Evolutionary conservation across 1,140 invertebrate species (phyloP).

Genomic region (Acromyrmex echinatior): DNA sequence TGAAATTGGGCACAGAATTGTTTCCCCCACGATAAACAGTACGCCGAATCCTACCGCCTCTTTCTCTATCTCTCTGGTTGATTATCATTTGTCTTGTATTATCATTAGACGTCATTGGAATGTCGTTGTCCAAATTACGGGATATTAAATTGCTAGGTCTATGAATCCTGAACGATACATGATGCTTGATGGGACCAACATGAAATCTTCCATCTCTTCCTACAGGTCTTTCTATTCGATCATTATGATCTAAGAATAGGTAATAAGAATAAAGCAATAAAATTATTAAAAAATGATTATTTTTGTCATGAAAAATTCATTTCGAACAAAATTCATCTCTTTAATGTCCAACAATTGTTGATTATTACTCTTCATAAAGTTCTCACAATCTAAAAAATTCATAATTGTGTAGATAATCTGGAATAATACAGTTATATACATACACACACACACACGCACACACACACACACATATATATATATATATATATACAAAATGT

Average conservation of each 20-base stretch:
- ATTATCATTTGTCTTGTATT: constrained; percentile 73
- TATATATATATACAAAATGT: background rate
- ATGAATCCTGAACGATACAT: constrained; percentile 79
- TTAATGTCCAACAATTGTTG: background rate
- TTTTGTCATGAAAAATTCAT: background rate
- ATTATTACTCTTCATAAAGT: background rate
- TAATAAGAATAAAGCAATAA: background rate
- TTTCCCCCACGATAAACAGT: constrained; percentile 71
- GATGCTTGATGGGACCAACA: constrained; percentile 59
- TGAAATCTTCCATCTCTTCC: constrained; percentile 32
- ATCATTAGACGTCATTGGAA: constrained; percentile 76
- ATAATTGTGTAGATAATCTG: background rate
- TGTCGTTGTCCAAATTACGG: constrained; percentile 76
- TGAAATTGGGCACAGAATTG: constrained; percentile 71
- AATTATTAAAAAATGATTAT: background rate
- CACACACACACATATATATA: no score
- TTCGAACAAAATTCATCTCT: background rate
- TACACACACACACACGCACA: no score
- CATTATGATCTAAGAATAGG: constrained; percentile 75
- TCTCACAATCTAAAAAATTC: background rate
- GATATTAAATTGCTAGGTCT: background rate
- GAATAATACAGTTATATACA: background rate
- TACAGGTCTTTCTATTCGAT: constrained; percentile 65
- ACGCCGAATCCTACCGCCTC: constrained; percentile 28
- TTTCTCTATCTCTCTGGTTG: constrained; percentile 52